Base-by-base conservation (phyloP, 2,113 vertebrate genomes). In the Pomatorhinus ruficollis region DNA sequence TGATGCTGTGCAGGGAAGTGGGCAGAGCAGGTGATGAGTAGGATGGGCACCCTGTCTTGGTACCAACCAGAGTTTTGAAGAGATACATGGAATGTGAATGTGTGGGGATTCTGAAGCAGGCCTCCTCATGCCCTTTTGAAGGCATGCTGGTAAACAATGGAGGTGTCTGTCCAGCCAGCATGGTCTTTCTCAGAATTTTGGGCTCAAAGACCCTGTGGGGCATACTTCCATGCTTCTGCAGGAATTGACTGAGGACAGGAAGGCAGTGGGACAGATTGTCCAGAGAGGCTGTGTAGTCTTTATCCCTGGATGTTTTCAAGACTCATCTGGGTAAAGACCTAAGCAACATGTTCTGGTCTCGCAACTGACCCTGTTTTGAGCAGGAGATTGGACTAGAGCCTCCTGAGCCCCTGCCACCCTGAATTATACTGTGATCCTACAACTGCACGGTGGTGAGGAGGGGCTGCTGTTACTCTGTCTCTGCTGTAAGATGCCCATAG, bases 1-100 rank as follows among this genome's bases (percentile, higher is more conserved):
- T 57, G 40, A 45, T 65, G 45, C 40, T 72, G 9, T 49, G 21
- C 8, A 63, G 50, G 28, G 19, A 25, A 60, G 21, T 44, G 37
- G 22, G 10, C 53, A 76, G 28, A 82, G 44, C 54, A 72, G 59
- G 12, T 85, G 37, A 72, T 1, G 2, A 89, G 37, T 42, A 81
- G 23, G 39, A 45, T 84, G 69, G 25, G 17, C 13, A 77, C 6
- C 22, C 6, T 83, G 6, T 68, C n/a, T 86, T 42, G 30, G n/a
- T 71, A 76, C 10, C 0, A 0, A 28, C 33, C 6, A 13, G 24
- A 27, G 8, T 83, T 95, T 92, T 83, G 52, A 83, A 79, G 35
- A 76, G 40, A 27, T 21, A 25, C 2, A 27, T 52, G 53, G 25
- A 4, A 9, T 0, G 0, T 89, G 82, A 56, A 30, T 25, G 3